These are phyloP conservation scores for Pipistrellus pygmaeus DNA, from an alignment of 2,797 vertebrate species.

Conservation along the genomic window DNA sequence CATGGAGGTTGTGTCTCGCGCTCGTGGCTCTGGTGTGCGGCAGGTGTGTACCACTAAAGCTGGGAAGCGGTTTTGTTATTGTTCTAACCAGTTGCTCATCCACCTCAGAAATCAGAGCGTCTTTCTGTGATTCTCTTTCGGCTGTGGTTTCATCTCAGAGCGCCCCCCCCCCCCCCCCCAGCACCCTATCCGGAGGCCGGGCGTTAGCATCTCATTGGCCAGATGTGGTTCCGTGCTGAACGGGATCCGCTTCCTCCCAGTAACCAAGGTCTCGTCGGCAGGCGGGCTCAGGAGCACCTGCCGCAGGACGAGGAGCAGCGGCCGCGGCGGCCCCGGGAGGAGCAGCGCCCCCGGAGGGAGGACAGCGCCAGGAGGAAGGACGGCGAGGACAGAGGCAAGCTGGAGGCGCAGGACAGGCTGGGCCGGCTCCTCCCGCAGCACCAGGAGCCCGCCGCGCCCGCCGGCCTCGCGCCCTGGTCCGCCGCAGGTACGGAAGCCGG, in stretches of 20 bases:
- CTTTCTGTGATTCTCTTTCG: constrained; percentile 8
- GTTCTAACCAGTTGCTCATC: not conserved
- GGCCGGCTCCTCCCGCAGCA: constrained; percentile 93
- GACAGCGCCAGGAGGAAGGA: constrained; percentile 88
- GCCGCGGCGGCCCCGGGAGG: constrained; percentile 91
- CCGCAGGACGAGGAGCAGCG: constrained; percentile 89
- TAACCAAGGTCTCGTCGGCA: constrained; percentile 72
- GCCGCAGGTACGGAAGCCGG: constrained; percentile 86
- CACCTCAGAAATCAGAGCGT: not conserved
- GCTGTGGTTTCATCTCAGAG: not conserved
- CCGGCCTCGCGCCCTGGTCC: constrained; percentile 89
- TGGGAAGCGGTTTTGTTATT: not conserved
- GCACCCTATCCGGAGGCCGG: not conserved
- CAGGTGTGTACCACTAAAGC: not conserved
- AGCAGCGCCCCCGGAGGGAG: constrained; percentile 88
- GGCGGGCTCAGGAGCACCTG: constrained; percentile 85
- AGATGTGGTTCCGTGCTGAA: not conserved
- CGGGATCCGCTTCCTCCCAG: not conserved
- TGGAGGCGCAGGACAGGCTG: constrained; percentile 93
- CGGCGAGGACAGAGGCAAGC: constrained; percentile 87
- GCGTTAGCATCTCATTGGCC: not conserved
- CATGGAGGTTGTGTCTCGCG: not conserved
- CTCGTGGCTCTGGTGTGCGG: not conserved
- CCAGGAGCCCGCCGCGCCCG: constrained; percentile 88
- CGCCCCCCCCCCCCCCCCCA: fast-evolving